A percentile compares a stretch with the other conserved stretches of the same genome.
phyloP scores from a whole-genome alignment of 2,888 invertebrate species.

The Tenthredo notha region DNA sequence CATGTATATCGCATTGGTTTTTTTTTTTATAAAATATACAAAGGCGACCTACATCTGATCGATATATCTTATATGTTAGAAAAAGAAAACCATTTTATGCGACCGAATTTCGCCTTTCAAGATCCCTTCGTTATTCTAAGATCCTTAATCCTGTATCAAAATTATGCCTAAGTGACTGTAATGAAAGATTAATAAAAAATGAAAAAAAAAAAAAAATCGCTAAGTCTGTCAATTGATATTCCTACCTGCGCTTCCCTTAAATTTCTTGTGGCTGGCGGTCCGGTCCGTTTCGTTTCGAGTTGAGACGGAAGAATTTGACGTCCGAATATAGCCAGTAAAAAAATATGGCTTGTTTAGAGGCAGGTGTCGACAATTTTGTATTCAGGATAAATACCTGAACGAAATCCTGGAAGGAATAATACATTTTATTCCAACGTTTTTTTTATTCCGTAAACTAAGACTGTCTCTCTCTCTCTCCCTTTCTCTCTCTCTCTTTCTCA shows the following conservation, averaged over 20 bases:
- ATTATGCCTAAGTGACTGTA: background rate
- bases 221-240: constrained; percentile 40
- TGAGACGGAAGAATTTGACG: constrained; percentile 13
- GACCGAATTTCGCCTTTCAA: background rate
- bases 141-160: background rate
- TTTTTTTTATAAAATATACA: background rate
- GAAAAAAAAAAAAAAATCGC: background rate
- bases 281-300: background rate
- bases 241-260: constrained; percentile 11
- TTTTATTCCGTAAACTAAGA: background rate
- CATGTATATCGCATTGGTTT: too few relatives aligned
- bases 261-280: constrained; percentile 26
- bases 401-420: constrained; percentile 40
- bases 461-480: background rate
- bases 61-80: background rate
- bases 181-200: background rate
- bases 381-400: constrained; percentile 32
- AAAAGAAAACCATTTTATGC: background rate
- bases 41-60: background rate
- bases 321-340: constrained; percentile 14
- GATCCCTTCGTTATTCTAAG: background rate
- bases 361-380: constrained; percentile 35
- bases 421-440: constrained; percentile 10
- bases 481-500: too few relatives aligned
- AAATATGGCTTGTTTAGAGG: background rate